Evolutionary conservation across 2,113 vertebrate species (phyloP).

Genomic region (Aepyceros melampus): DNA sequence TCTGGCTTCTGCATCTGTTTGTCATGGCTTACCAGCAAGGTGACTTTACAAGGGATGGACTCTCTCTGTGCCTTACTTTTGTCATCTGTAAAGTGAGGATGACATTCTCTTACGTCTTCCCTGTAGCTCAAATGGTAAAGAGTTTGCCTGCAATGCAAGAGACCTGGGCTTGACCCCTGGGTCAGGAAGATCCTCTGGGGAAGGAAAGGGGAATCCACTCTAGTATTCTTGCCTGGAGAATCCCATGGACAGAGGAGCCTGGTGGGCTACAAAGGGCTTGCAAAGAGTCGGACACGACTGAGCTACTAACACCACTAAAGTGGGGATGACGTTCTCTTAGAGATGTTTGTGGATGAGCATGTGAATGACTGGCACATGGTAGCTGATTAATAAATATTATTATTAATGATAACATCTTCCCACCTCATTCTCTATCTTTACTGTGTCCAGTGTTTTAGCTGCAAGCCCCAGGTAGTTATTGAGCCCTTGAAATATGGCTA

Average conservation of each 20-base stretch:
- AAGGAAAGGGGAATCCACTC: neutral
- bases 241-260: neutral
- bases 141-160: neutral
- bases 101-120: neutral
- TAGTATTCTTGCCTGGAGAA: neutral
- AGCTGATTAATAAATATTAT: neutral
- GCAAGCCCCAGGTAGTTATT: rapidly evolving
- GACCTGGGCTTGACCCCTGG: neutral
- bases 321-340: neutral
- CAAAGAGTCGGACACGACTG: neutral
- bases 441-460: rapidly evolving
- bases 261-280: neutral
- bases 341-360: neutral
- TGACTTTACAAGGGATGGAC: neutral
- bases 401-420: neutral
- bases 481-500: neutral
- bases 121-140: neutral
- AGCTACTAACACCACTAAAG: neutral
- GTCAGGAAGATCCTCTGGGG: neutral
- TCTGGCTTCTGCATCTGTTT: rapidly evolving
- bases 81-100: neutral
- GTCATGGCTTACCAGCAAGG: neutral
- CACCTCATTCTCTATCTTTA: neutral
- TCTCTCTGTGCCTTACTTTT: neutral
- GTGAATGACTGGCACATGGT: neutral